Percentiles rank a stretch among this genome's conserved stretches.
Evolutionary conservation across 1,140 invertebrate genomes (phyloP).

Genomic region (Formica selysi): DNA sequence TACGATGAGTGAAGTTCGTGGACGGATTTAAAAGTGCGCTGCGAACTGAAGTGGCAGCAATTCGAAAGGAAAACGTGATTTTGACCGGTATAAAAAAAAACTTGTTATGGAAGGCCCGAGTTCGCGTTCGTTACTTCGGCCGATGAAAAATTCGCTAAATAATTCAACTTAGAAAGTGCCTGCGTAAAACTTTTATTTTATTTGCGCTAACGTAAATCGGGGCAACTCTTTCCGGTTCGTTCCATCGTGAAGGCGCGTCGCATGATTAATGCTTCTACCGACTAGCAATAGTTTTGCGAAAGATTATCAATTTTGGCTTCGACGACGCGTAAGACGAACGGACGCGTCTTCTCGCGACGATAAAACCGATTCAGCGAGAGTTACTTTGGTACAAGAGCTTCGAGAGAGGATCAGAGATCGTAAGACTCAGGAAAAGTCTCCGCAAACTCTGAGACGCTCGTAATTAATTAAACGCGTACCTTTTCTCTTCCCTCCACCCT

Average conservation of each 20-base stretch:
- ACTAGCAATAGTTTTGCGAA: conserved; percentile 54
- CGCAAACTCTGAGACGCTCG: conserved; percentile 55
- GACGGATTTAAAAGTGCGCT: conserved; percentile 46
- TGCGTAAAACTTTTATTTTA: conserved; percentile 47
- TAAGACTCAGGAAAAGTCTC: conserved; percentile 45
- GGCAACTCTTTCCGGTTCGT: background rate
- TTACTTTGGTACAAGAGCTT: conserved; percentile 27
- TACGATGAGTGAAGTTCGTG: conserved; percentile 36
- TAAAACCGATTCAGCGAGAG: conserved; percentile 59
- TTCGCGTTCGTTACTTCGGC: conserved; percentile 43
- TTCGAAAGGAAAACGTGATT: conserved; percentile 56
- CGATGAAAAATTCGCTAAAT: conserved; percentile 59
- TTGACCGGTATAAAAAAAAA: conserved; percentile 40
- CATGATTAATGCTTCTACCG: conserved; percentile 45
- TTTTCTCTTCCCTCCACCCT: background rate
- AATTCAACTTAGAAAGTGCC: conserved; percentile 44
- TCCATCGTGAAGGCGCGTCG: conserved; percentile 4
- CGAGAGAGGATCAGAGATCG: background rate
- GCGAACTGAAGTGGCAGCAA: background rate
- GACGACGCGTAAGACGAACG: conserved; percentile 20
- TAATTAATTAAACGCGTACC: conserved; percentile 63
- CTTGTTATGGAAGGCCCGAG: conserved; percentile 16
- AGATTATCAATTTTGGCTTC: conserved; percentile 62
- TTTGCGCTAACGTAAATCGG: conserved; percentile 27
- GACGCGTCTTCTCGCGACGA: conserved; percentile 33